Evolutionary conservation across 2,888 invertebrate species (phyloP), one percentile per base, ranked within the genome.

Genomic region (Heteropelma amictum): DNA sequence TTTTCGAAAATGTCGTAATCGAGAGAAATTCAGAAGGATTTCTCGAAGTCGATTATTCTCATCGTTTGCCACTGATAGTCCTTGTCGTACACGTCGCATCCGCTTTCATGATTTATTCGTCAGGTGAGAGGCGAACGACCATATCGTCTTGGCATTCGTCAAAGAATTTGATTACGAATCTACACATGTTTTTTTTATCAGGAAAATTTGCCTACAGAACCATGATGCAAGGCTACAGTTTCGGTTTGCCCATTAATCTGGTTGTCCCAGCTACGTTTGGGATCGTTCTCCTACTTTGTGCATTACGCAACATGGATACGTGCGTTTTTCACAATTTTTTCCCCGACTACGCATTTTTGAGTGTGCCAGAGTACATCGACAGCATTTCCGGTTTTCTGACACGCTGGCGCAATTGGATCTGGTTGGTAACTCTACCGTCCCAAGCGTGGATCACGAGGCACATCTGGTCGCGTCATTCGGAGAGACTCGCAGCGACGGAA

Each of bases 371-470:
- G 83, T 47, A 69, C 30, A 69, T 77, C 12, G 90, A 91, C 72
- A 90, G 90, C 73, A 84, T 93, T 53, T 87, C 87, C 30, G 90
- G 91, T 51, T 93, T 93, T 84, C 86, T 94, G 6, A 87, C 90
- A 0, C 90, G 90, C 12, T 93, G 95, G 86, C 92, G 93, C 85
- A 91, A 93, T 0, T 96, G 95, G 95, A 89, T 95, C 10, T 96
- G 96, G 95, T 82, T 95, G 1, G 80, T 95, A 4, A 96, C 96
- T 95, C 90, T 96, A 82, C 84, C 95, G 1, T 96, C 97, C 0
- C 97, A 97, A 88, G 91, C 94, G 0, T 97, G 97, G 96, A 93
- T 97, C 33, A 94, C 96, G 0, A 88, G 93, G 61, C 97, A 98
- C 87, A 92, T 96, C 61, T 98, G 97, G 97, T 92, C 91, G 63